These are phyloP conservation scores for Trichogramma evanescens DNA, from an alignment of 2,888 invertebrate species.

Conservation along the genomic window DNA sequence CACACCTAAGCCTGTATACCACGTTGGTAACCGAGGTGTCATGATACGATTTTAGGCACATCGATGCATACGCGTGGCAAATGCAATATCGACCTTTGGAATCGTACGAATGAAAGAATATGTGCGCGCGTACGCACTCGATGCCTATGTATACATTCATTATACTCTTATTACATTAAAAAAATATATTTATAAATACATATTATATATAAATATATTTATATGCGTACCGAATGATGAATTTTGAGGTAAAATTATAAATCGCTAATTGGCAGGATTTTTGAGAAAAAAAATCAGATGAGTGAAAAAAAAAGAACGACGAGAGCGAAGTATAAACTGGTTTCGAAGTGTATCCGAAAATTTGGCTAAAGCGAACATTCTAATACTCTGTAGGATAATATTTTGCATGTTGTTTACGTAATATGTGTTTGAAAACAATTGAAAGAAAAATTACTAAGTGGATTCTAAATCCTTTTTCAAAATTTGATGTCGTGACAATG, in stretches of 20 bases:
- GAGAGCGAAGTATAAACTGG: neutral
- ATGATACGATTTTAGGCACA: constrained; percentile 11
- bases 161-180: too few relatives aligned
- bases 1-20: constrained; percentile 21
- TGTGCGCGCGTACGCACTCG: constrained; percentile 21
- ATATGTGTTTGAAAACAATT: constrained; percentile 37
- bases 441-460: constrained; percentile 13
- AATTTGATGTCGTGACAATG: constrained; percentile 38
- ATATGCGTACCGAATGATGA: constrained; percentile 18
- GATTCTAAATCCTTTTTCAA: constrained; percentile 41
- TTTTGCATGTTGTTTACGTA: constrained; percentile 48
- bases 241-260: constrained; percentile 12
- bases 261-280: constrained; percentile 5
- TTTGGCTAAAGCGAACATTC: constrained; percentile 30
- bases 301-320: neutral
- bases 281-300: neutral
- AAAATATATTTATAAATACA: constrained; percentile 13
- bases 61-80: constrained; percentile 19
- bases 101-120: constrained; percentile 1
- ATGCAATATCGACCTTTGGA: neutral
- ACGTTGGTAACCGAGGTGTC: constrained; percentile 17
- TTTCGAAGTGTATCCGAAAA: constrained; percentile 17
- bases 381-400: constrained; percentile 44
- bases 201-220: constrained; percentile 25
- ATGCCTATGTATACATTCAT: constrained; percentile 22